Conservation (phyloP, 2,797 vertebrate species). For the Monodelphis domestica region DNA sequence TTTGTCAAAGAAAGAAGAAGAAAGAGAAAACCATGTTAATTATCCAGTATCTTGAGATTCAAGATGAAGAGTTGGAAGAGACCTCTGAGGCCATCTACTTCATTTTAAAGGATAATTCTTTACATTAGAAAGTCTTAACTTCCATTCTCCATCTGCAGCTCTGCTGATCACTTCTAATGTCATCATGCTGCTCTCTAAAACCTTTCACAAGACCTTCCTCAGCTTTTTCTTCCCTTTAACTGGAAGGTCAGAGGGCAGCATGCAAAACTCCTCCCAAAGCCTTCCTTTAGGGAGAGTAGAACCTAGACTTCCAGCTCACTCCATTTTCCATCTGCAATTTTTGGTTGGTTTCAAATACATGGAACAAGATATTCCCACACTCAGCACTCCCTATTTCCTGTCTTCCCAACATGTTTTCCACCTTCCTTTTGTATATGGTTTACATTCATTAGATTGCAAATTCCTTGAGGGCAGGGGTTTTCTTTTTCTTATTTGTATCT, state of each 20-base stretch:
- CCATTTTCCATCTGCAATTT: too few relatives aligned
- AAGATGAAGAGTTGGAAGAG: too few relatives aligned
- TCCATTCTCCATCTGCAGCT: background rate
- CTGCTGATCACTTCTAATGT: too few relatives aligned
- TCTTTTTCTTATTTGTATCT: background rate
- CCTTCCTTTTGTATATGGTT: background rate
- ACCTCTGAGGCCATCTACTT: background rate
- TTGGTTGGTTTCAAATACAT: too few relatives aligned
- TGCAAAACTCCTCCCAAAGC: too few relatives aligned
- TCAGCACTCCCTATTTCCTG: background rate
- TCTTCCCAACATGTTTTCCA: background rate
- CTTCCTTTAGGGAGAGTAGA: too few relatives aligned
- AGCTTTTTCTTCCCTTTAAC: too few relatives aligned
- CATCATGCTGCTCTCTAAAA: too few relatives aligned
- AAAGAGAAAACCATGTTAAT: background rate
- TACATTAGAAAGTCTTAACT: background rate
- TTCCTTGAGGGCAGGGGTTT: background rate
- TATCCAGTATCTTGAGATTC: background rate
- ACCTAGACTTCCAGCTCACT: too few relatives aligned
- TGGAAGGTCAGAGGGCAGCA: too few relatives aligned
- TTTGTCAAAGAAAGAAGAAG: slow-evolving; percentile 23
- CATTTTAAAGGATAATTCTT: background rate
- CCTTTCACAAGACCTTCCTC: too few relatives aligned
- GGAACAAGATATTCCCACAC: too few relatives aligned
- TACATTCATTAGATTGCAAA: background rate